These are phyloP conservation scores for Pristionchus maxplancki DNA, from an alignment of 2,888 invertebrate species.

Conservation along the genomic window DNA sequence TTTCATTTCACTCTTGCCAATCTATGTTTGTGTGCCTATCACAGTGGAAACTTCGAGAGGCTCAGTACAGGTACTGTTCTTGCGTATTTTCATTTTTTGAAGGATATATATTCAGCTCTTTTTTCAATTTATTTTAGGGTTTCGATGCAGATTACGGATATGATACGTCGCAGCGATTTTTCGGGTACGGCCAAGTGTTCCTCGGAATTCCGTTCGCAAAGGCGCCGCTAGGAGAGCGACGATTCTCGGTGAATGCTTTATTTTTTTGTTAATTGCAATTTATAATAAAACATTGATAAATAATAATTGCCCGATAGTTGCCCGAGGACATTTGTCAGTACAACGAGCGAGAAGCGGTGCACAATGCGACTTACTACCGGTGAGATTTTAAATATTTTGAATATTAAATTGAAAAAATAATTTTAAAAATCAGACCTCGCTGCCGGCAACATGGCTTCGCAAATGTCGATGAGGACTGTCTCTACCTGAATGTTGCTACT, in stretches of 20 bases:
- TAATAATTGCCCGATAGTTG: not conserved
- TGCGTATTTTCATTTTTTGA: not conserved
- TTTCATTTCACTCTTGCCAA: too few relatives aligned
- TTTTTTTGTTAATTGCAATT: not conserved
- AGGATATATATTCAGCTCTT: too few relatives aligned
- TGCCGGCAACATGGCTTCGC: not conserved
- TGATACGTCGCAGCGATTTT: not conserved
- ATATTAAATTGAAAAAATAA: too few relatives aligned
- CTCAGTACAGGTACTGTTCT: not conserved
- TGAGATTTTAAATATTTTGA: too few relatives aligned
- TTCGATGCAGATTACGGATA: not conserved
- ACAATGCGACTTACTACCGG: not conserved
- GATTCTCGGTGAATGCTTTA: slow-evolving; percentile 3
- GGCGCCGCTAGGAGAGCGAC: not conserved
- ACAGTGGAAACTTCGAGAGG: slow-evolving; percentile 16
- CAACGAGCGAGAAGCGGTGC: not conserved
- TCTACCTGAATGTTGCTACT: slow-evolving; percentile 45
- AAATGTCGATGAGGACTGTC: slow-evolving; percentile 10
- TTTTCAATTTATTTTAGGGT: not conserved
- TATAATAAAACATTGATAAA: not conserved
- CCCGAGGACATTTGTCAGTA: not conserved
- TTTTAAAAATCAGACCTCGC: slow-evolving; percentile 37
- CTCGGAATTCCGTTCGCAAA: slow-evolving; percentile 9
- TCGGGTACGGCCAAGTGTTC: slow-evolving; percentile 13
- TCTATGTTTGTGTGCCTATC: too few relatives aligned